Evolutionary conservation across 1,140 invertebrate species (phyloP), one percentile per base, ranked within the genome.

Genomic region (Euschistus heros): DNA sequence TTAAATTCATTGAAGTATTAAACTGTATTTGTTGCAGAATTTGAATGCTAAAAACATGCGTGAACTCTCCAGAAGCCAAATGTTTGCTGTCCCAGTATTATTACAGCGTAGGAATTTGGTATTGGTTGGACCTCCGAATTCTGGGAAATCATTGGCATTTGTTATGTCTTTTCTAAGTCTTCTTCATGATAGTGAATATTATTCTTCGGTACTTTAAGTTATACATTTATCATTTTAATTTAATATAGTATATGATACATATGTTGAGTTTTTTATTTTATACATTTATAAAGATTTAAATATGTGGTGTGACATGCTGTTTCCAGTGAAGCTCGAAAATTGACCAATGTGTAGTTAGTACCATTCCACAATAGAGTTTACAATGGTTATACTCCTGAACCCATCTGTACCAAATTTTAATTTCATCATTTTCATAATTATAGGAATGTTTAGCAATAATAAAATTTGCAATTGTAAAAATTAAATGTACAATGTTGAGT

Each of bases 101-200:
- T 26, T 64, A 4, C 30, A 52, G 26, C 27, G 63, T 22, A 33
- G 63, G 18, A 64, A 55, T 55, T n/a, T 64, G 13, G 13, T 55
- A 17, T 13, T 64, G 10, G n/a, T 64, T 42, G 63, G 63, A 10
- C 63, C 63, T 18, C 50, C 63, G 7, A 30, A 26, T 18, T 30
- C 47, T 42, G 63, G 63, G 7, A 64, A 64, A 55, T 18, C 63
- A 33, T 20, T 64, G 2, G 47, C 63, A 37, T 52, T 2, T 63
- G 27, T 64, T 18, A 55, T 64, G 14, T 24, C 47, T 33, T 13
- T 55, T 46, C 15, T 64, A 3, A 64, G 63, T 42, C 37, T 64
- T 17, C 63, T 64, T 2, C 20, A 24, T 27, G 18, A 33, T 24
- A n/a, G 18, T 2, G 17, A 64, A 13, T 55, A 27, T 55, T 64